Percentiles rank a stretch among this genome's conserved stretches.
These are phyloP conservation scores for Eurosta solidaginis DNA, from an alignment of 1,140 invertebrate genomes.

Conservation along the genomic window DNA sequence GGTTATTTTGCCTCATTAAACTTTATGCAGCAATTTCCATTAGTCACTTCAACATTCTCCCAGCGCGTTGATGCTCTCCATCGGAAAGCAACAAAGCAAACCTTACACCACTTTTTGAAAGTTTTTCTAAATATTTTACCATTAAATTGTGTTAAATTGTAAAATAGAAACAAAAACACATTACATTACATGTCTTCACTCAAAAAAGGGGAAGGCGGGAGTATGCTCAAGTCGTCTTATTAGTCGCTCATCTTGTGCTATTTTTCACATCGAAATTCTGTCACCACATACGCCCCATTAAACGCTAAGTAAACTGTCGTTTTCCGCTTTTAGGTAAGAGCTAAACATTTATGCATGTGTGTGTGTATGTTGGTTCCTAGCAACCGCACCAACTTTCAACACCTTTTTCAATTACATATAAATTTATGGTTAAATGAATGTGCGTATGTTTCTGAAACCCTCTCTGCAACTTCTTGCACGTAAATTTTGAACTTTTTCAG, in stretches of 20 bases:
- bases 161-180: neutral
- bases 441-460: neutral
- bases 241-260: constrained; percentile 5
- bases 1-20: constrained; percentile 34
- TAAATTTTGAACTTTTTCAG: constrained; percentile 14
- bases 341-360: neutral
- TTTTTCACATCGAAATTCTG: constrained; percentile 22
- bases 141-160: constrained; percentile 14
- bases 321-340: neutral
- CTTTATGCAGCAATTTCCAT: constrained; percentile 28
- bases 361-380: neutral
- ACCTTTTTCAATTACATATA: neutral
- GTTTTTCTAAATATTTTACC: constrained; percentile 22
- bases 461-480: neutral
- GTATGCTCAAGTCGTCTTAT: neutral
- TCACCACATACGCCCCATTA: constrained; percentile 28
- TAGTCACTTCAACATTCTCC: neutral
- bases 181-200: neutral
- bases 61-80: neutral
- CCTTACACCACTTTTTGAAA: constrained; percentile 3
- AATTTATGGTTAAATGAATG: neutral
- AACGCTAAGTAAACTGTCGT: neutral
- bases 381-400: neutral
- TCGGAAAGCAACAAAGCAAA: neutral
- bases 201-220: too few species aligned